A percentile compares a stretch with the other conserved stretches of the same genome.
Conservation (phyloP, 2,113 vertebrate genomes). For the Panurus biarmicus region DNA sequence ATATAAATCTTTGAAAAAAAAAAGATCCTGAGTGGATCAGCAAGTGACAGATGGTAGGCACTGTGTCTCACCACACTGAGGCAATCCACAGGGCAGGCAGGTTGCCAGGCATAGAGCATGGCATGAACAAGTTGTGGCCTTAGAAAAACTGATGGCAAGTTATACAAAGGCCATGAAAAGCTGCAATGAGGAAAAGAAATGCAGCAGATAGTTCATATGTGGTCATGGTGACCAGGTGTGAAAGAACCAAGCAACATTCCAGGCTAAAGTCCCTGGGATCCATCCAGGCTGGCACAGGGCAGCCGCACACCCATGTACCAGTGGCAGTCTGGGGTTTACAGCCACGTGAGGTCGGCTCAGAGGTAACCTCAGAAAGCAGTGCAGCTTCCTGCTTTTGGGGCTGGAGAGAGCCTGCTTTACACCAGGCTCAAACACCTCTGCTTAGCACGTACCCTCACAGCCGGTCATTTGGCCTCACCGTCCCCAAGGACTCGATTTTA, state of each 20-base stretch:
- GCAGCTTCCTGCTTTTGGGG: not conserved
- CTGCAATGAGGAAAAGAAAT: not conserved
- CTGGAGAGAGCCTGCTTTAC: not conserved
- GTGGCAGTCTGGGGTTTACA: not conserved
- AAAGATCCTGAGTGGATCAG: not conserved
- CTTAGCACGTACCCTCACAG: not conserved
- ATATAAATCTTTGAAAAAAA: not conserved
- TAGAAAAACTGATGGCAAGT: not conserved
- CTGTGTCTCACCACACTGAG: not conserved
- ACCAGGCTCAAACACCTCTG: not conserved
- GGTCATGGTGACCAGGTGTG: not conserved
- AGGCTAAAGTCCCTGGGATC: not conserved
- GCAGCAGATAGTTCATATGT: not conserved
- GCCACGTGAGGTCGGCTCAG: rapidly evolving
- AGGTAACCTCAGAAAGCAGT: not conserved
- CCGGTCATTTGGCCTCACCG: not conserved
- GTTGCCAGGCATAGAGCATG: not conserved
- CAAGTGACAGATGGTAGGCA: not conserved
- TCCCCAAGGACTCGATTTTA: not conserved
- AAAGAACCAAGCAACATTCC: not conserved
- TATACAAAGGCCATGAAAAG: not conserved
- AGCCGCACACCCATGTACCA: rapidly evolving
- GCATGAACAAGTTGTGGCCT: not conserved
- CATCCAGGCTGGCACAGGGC: not conserved
- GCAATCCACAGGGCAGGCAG: not conserved